Percentiles rank a stretch among this genome's conserved stretches.
phyloP scores from a whole-genome alignment of 2,113 vertebrate genomes.

The Peromyscus maniculatus region DNA sequence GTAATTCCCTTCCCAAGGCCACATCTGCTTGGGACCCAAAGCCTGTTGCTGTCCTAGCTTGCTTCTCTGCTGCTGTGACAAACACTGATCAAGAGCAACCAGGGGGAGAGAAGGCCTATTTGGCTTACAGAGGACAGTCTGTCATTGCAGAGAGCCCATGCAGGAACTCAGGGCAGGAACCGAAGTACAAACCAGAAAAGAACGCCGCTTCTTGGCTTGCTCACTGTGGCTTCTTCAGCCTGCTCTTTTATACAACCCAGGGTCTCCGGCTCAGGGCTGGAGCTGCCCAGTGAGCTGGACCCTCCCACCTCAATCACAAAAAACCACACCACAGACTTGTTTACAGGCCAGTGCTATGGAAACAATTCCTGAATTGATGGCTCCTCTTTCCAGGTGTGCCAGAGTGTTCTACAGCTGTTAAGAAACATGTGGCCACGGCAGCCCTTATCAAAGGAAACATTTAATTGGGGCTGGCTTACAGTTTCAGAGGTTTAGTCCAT shows the following conservation, averaged over 20 bases:
- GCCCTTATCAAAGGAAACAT: background rate
- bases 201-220: background rate
- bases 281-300: background rate
- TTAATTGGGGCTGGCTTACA: background rate
- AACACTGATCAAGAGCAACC: background rate
- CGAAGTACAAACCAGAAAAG: background rate
- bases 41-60: background rate
- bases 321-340: background rate
- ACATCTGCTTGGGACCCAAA: background rate
- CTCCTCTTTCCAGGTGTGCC: background rate
- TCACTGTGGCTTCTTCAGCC: background rate
- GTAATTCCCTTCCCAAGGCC: background rate
- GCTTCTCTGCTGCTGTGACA: background rate
- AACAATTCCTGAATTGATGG: background rate
- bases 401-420: background rate
- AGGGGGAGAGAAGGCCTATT: background rate
- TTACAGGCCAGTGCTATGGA: background rate
- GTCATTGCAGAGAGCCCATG: background rate
- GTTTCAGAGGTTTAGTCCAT: background rate
- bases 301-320: background rate
- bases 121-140: background rate
- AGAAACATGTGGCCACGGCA: background rate
- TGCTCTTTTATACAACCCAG: background rate
- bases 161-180: background rate
- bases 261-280: background rate